Evolutionary conservation across 53 echinoderm and acorn worm genomes (phyloP).

Genomic region (Arbacia lixula): DNA sequence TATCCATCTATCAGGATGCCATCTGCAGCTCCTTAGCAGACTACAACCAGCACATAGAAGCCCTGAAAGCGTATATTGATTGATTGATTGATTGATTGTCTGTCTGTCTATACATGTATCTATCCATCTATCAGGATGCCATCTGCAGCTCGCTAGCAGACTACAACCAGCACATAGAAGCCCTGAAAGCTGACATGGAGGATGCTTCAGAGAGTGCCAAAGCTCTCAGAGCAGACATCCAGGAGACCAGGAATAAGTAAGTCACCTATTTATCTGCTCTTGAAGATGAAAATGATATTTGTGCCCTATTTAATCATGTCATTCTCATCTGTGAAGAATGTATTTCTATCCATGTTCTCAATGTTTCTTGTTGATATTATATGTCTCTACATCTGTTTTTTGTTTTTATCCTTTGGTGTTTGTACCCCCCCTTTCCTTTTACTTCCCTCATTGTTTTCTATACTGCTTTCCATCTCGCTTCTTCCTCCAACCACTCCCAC

Average conservation of each 20-base stretch:
- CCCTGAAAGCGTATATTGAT: constrained; percentile 50
- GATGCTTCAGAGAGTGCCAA: constrained; percentile 98
- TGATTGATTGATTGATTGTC: neutral
- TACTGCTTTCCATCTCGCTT: no score
- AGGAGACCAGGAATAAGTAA: constrained; percentile 97
- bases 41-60: constrained; percentile 90
- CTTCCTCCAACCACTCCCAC: no score
- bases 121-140: constrained; percentile 73
- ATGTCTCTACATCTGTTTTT: no score
- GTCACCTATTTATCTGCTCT: no score
- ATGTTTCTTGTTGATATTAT: no score
- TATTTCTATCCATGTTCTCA: no score
- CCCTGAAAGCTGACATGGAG: constrained; percentile 90
- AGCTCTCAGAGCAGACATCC: constrained; percentile 91
- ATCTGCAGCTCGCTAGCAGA: constrained; percentile 92
- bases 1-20: constrained; percentile 72
- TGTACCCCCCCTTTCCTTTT: no score
- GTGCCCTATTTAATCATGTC: no score
- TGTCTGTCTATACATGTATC: neutral
- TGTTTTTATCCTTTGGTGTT: no score
- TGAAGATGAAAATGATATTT: no score
- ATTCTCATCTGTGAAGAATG: no score
- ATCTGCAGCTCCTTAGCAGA: constrained; percentile 87
- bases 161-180: constrained; percentile 97
- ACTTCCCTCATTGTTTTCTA: no score